Base-by-base conservation (phyloP, 2,888 invertebrate species). In the Geophilus truncorum region DNA sequence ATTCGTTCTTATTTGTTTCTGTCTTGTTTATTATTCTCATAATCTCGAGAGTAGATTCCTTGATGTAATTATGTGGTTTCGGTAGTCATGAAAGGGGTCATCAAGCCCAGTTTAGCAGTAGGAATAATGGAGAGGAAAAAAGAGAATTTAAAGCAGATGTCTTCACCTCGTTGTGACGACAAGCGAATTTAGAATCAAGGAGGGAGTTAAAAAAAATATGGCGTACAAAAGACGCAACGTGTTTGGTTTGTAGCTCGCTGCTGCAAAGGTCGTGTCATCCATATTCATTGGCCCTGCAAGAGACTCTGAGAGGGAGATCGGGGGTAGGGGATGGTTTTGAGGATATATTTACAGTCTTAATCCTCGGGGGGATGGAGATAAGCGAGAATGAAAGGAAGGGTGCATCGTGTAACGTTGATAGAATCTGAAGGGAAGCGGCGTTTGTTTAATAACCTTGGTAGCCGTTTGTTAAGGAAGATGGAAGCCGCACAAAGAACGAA, bases 21-120 rank as follows among this genome's bases (percentile, higher is more conserved):
- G 62, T 62, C 62, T 62, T 62, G 62, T 62, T 62, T 62, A 62
- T 62, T 62, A 62, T 62, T 62, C 62, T 62, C 62, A 62, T 62
- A 62, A 62, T 62, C 62, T 62, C 10, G 62, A 62, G 62, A 62
- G 62, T 62, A 62, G 62, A 62, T 62, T 62, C 62, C 62, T 23
- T 62, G 62, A 62, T 25, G 62, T 62, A 62, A 62, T 62, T 62
- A 62, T 62, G 62, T 62, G 62, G 62, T 62, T 62, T 62, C 25
- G 62, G 62, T 62, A 62, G 62, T 23, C 62, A 25, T 25, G 62
- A 62, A 62, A 62, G 62, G 25, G 62, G 62, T 62, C 62, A 62
- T 62, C 62, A 62, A 62, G 62, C 62, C 62, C 23, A 62, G 62
- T 62, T 62, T 62, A 62, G 62, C 62, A 62, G 15, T 6, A 62